Percentiles rank a stretch among this genome's conserved stretches.
phyloP scores from a whole-genome alignment of 2,888 invertebrate genomes.

The Drosophila koepferae region DNA sequence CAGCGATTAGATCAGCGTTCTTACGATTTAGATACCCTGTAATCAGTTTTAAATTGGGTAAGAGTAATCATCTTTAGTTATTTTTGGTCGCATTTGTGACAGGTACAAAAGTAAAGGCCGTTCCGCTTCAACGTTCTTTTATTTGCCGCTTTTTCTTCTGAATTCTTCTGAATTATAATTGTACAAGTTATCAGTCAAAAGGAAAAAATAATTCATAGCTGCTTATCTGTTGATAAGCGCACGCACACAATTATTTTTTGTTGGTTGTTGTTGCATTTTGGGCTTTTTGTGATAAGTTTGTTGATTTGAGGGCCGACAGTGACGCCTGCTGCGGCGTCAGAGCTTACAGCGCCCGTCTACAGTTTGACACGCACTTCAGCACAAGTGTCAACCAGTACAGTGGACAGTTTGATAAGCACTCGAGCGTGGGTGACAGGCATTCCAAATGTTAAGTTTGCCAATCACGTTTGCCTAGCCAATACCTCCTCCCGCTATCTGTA shows the following conservation, averaged over 20 bases:
- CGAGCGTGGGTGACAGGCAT: slow-evolving; percentile 30
- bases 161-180: slow-evolving; percentile 30
- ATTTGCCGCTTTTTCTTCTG: slow-evolving; percentile 1
- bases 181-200: slow-evolving; percentile 70
- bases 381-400: slow-evolving; percentile 17
- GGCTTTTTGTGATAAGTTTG: slow-evolving; percentile 46
- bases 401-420: slow-evolving; percentile 49
- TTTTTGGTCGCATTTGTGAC: slow-evolving; percentile 8
- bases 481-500: background rate
- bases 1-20: slow-evolving; percentile 65
- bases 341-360: slow-evolving; percentile 20
- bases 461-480: slow-evolving; percentile 46
- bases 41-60: background rate
- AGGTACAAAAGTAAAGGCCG: slow-evolving; percentile 64
- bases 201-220: slow-evolving; percentile 38
- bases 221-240: slow-evolving; percentile 70
- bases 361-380: slow-evolving; percentile 45
- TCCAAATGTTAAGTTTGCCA: slow-evolving; percentile 50
- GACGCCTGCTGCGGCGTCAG: slow-evolving; percentile 7
- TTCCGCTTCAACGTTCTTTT: background rate
- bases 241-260: slow-evolving; percentile 16
- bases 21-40: slow-evolving; percentile 3
- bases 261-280: slow-evolving; percentile 23
- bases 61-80: background rate
- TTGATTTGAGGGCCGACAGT: slow-evolving; percentile 37